These are phyloP conservation scores for Hephaestus fuliginosus DNA, from an alignment of 2,797 vertebrate genomes.

Conservation along the genomic window DNA sequence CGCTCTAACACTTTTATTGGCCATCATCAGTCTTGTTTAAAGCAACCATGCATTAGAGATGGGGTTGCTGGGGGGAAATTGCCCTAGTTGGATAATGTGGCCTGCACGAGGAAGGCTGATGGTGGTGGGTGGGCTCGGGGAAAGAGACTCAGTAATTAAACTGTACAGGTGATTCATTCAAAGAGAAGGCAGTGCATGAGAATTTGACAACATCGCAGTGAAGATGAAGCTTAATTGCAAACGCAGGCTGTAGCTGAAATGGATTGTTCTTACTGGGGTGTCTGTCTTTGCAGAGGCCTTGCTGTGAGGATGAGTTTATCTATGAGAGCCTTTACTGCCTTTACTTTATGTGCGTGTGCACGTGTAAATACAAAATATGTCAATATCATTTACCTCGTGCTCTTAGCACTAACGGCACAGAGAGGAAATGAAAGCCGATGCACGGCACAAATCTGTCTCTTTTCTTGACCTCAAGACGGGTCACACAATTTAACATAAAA, in stretches of 20 bases:
- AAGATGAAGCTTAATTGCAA: slow-evolving; percentile 79
- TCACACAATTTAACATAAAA: slow-evolving; percentile 2
- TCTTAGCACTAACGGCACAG: slow-evolving; percentile 4
- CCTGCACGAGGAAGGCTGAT: slow-evolving; percentile 74
- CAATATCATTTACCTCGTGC: slow-evolving; percentile 29
- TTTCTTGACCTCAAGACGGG: slow-evolving; percentile 29
- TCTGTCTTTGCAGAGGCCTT: slow-evolving; percentile 66
- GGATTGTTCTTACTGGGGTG: slow-evolving; percentile 76
- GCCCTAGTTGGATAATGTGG: slow-evolving; percentile 80
- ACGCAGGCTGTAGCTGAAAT: slow-evolving; percentile 72
- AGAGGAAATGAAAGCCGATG: slow-evolving; percentile 14
- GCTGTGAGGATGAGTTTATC: slow-evolving; percentile 70
- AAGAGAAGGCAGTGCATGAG: slow-evolving; percentile 74
- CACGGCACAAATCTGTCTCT: not conserved
- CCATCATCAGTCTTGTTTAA: slow-evolving; percentile 81
- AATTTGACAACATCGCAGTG: slow-evolving; percentile 73
- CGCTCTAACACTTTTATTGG: slow-evolving; percentile 71
- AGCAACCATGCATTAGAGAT: slow-evolving; percentile 74
- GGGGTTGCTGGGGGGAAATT: slow-evolving; percentile 69
- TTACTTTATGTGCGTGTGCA: slow-evolving; percentile 41
- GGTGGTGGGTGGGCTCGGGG: slow-evolving; percentile 76
- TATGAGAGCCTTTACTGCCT: slow-evolving; percentile 48
- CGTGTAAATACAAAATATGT: slow-evolving; percentile 55
- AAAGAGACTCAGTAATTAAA: slow-evolving; percentile 85
- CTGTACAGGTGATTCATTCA: slow-evolving; percentile 85